These are phyloP conservation scores for Smittia sp. DNA, from an alignment of 2,888 invertebrate species.

Conservation along the genomic window DNA sequence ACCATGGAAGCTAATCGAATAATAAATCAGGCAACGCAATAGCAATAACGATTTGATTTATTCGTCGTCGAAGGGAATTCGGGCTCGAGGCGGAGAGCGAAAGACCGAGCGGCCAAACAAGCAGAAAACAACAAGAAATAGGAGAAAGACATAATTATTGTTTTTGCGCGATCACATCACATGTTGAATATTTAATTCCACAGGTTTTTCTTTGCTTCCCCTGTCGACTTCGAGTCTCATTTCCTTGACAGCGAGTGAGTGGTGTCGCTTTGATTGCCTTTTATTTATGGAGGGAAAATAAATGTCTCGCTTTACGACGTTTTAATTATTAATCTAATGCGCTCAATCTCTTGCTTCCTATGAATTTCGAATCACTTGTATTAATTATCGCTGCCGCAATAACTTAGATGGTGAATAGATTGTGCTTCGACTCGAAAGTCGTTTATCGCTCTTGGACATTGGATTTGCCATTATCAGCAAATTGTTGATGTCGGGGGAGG, in stretches of 20 bases:
- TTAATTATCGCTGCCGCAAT: conserved; percentile 37
- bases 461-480: conserved; percentile 12
- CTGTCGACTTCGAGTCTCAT: conserved; percentile 12
- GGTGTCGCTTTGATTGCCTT: not conserved
- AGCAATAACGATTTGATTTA: conserved; percentile 38
- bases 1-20: conserved; percentile 37
- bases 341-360: conserved; percentile 21
- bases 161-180: conserved; percentile 30
- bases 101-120: not conserved
- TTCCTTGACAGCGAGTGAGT: not conserved
- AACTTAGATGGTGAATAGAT: conserved; percentile 20
- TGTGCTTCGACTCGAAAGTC: not conserved
- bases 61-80: not conserved
- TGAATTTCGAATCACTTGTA: conserved; percentile 31
- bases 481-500: not conserved
- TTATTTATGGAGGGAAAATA: conserved; percentile 26
- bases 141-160: conserved; percentile 24
- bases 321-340: conserved; percentile 39
- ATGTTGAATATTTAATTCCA: conserved; percentile 40
- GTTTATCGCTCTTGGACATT: not conserved
- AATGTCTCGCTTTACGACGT: conserved; percentile 37
- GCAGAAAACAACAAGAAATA: not conserved
- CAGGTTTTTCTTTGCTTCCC: conserved; percentile 20
- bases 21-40: conserved; percentile 40
- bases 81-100: not conserved